Evolutionary conservation across 92 coral and sea anemone species (phyloP).

Genomic region (Phenganax stokvisi): DNA sequence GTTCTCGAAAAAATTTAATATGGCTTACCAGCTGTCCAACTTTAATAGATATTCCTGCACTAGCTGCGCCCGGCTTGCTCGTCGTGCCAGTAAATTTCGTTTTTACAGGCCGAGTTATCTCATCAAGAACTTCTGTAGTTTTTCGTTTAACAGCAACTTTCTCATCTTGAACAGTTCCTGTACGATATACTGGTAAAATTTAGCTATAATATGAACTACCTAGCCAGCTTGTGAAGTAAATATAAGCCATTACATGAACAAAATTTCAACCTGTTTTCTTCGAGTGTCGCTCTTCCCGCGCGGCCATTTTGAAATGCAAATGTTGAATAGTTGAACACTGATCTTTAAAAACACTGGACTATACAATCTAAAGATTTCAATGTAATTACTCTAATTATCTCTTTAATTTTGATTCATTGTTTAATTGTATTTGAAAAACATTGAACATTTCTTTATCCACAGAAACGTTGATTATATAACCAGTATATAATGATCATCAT

Average conservation of each 20-base stretch:
- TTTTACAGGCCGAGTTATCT: not conserved
- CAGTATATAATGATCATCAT: no score
- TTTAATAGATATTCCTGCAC: conserved; percentile 37
- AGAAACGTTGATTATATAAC: no score
- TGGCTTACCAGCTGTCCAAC: conserved; percentile 32
- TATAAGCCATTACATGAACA: not conserved
- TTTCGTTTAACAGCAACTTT: conserved; percentile 26
- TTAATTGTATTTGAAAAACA: no score
- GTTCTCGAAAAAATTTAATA: not conserved
- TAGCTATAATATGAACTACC: conserved; percentile 10
- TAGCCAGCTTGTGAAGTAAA: not conserved
- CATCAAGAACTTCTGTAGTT: conserved; percentile 6
- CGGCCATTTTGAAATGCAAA: conserved; percentile 12
- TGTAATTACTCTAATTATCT: no score
- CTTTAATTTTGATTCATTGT: no score
- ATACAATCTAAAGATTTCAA: not conserved
- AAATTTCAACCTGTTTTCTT: conserved; percentile 8
- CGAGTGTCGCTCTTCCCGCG: not conserved
- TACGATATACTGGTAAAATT: conserved; percentile 32
- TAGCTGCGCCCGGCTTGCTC: not conserved
- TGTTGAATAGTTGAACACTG: not conserved
- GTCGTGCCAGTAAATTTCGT: conserved; percentile 9
- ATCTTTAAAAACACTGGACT: not conserved
- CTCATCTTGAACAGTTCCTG: conserved; percentile 29
- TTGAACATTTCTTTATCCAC: no score